A percentile compares a stretch with the other conserved stretches of the same genome.
These are phyloP conservation scores for Trichomycterus rosablanca DNA, from an alignment of 2,113 vertebrate genomes.

Conservation along the genomic window DNA sequence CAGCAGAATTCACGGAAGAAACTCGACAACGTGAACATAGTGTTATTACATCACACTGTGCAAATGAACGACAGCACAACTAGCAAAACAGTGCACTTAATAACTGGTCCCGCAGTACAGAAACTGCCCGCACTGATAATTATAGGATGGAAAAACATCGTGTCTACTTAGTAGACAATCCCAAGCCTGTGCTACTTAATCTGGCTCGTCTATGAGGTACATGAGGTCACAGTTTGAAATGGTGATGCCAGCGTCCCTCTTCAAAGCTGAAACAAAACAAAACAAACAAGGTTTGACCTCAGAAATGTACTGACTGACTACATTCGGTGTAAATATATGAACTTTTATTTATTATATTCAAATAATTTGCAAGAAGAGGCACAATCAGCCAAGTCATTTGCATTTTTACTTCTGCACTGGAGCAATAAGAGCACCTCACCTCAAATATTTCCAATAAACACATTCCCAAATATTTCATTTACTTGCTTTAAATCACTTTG, in stretches of 20 bases:
- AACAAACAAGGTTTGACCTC: no score
- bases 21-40: constrained; percentile 10
- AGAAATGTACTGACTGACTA: no score
- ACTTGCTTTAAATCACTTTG: no score
- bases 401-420: no score
- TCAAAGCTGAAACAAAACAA: neutral
- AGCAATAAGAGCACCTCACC: no score
- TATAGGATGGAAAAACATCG: neutral
- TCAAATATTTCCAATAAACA: no score
- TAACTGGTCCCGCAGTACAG: neutral
- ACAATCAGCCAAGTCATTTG: no score
- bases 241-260: neutral
- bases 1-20: constrained; percentile 1
- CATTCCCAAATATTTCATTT: no score
- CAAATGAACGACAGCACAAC: constrained; percentile 26
- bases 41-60: neutral
- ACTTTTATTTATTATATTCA: no score
- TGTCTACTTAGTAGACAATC: no score
- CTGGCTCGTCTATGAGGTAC: neutral
- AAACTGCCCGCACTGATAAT: neutral
- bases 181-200: neutral
- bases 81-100: constrained; percentile 5
- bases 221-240: neutral
- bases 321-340: no score
- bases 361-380: no score